Base-by-base conservation (phyloP, 2,797 vertebrate species). In the Balearica regulorum region DNA sequence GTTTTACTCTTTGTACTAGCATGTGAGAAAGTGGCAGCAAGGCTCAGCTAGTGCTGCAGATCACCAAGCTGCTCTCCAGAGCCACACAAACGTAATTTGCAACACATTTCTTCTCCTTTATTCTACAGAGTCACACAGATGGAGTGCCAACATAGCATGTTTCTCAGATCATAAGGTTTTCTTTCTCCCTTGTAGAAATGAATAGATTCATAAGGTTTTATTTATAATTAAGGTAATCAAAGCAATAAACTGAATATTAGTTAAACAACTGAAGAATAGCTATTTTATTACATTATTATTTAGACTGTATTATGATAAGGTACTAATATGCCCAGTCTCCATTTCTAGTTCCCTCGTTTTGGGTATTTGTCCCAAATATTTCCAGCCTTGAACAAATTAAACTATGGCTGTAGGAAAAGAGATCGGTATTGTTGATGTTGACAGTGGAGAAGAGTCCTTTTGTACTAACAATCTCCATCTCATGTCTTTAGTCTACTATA, bases 1-100 rank as follows among this genome's bases (percentile, higher is more conserved):
- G 60, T 83, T 94, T 94, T 95, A 51, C 44, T 93, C 91, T 95
- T 93, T 90, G 68, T 95, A 83, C 43, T 95, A 48, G 51, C 88
- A 61, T 51, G 49, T 96, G 93, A 95, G 89, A 93, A 90, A 94
- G 94, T 83, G 91, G 93, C 95, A 95, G 65, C 19, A 58, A 87
- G 82, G 68, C 92, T 85, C 89, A 71, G 46, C 83, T 86, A 83
- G 73, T 33, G 41, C 65, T 95, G 72, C 78, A 94, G 69, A 95
- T 95, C 84, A 79, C 89, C 80, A 82, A 49, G 85, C 92, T 94
- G 72, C 55, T 91, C 84, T 90, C 82, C 55, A 86, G 89, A 91
- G 89, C 84, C 87, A 88, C 86, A 83, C 65, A 65, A 91, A 91
- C 2, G 10, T 95, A 96, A 94, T 96, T 91, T 5, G 24, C 70